These are phyloP conservation scores for Mola mola DNA, from an alignment of 2,113 vertebrate species.

Conservation along the genomic window DNA sequence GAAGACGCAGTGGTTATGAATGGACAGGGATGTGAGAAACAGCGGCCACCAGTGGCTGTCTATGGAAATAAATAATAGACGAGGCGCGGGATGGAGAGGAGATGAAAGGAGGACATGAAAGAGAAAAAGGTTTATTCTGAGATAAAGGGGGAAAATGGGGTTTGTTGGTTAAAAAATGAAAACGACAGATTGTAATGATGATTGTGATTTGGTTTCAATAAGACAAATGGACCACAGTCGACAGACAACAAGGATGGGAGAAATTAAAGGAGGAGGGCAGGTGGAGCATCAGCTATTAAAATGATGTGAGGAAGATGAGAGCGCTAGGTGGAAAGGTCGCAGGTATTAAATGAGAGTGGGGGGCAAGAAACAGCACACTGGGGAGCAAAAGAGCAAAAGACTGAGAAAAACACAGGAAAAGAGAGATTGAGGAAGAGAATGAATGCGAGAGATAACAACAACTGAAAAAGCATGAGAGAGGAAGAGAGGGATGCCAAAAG, in stretches of 20 bases:
- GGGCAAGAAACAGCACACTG: background rate
- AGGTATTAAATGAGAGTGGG: constrained; percentile 35
- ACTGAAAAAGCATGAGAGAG: constrained; percentile 45
- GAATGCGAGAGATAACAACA: constrained; percentile 45
- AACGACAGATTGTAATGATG: constrained; percentile 35
- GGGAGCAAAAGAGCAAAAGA: background rate
- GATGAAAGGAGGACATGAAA: constrained; percentile 34
- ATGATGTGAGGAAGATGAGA: constrained; percentile 47
- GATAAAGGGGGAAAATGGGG: constrained; percentile 4
- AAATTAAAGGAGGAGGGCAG: constrained; percentile 52
- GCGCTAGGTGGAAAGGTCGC: constrained; percentile 42
- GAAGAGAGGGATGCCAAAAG: background rate
- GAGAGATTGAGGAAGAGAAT: constrained; percentile 50
- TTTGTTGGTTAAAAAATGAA: constrained; percentile 15
- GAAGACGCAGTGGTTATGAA: constrained; percentile 40
- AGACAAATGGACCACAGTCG: constrained; percentile 23
- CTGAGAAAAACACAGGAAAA: constrained; percentile 32
- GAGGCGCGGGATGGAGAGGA: constrained; percentile 9
- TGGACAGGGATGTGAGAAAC: constrained; percentile 52
- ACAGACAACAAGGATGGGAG: constrained; percentile 35
- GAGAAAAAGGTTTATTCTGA: constrained; percentile 20
- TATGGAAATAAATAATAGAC: constrained; percentile 50
- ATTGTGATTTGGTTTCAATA: constrained; percentile 25
- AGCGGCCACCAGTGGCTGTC: constrained; percentile 69
- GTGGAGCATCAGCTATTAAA: constrained; percentile 37